Evolutionary conservation across 2,888 invertebrate species (phyloP).

Genomic region (Ametastegia equiseti): DNA sequence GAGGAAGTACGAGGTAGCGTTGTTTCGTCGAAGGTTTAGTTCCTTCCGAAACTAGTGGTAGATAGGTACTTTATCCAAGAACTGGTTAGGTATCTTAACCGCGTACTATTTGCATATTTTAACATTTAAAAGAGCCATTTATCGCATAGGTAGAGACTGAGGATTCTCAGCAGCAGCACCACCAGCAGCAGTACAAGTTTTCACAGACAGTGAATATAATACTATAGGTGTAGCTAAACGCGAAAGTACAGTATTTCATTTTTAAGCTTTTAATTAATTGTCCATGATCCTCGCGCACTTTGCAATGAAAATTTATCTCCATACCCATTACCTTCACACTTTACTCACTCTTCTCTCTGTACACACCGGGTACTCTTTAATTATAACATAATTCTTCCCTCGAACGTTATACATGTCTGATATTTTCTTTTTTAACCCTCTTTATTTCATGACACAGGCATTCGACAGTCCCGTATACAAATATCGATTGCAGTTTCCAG

Average conservation of each 20-base stretch:
- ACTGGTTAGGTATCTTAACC: conserved; percentile 37
- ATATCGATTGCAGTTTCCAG: too few relatives aligned
- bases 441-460: too few relatives aligned
- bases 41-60: conserved; percentile 24
- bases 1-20: conserved; percentile 22
- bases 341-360: too few relatives aligned
- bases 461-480: too few relatives aligned
- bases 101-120: conserved; percentile 32
- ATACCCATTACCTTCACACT: neutral
- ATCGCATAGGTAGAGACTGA: conserved; percentile 1
- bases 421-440: neutral
- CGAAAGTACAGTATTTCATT: conserved; percentile 2
- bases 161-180: conserved; percentile 4
- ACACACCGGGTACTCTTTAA: neutral
- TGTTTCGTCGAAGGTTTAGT: conserved; percentile 17
- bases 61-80: conserved; percentile 38
- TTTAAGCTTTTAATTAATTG: conserved; percentile 25
- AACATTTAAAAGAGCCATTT: conserved; percentile 38
- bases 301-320: neutral
- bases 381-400: neutral
- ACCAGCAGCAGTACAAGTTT: neutral
- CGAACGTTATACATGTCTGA: neutral
- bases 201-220: too few relatives aligned
- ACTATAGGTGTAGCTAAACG: neutral
- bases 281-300: conserved; percentile 14